Percentiles rank a stretch among this genome's conserved stretches.
These are phyloP conservation scores for Rhynchophorus ferrugineus DNA, from an alignment of 1,140 invertebrate genomes.

Conservation along the genomic window DNA sequence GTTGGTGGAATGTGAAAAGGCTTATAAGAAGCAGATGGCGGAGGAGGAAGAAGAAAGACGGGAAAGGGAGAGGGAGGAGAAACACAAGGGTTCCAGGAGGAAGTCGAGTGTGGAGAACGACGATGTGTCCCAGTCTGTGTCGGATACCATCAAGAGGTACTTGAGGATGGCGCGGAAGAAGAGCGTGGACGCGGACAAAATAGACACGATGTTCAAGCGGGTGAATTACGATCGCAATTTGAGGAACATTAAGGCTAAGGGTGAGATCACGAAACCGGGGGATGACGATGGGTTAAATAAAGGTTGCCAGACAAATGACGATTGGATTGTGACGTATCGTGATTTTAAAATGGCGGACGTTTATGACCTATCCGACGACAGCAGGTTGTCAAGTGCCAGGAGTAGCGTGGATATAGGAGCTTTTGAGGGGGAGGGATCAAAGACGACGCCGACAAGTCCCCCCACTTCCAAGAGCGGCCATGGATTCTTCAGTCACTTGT, in stretches of 20 bases:
- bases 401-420: conserved; percentile 49
- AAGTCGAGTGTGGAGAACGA: conserved; percentile 71
- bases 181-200: conserved; percentile 68
- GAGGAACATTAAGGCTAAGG: conserved; percentile 73
- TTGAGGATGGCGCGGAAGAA: conserved; percentile 78
- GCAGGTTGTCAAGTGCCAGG: conserved; percentile 46
- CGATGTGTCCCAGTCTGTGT: conserved; percentile 75
- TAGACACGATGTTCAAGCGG: conserved; percentile 68
- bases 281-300: conserved; percentile 64
- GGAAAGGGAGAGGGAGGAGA: conserved; percentile 37
- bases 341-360: conserved; percentile 35
- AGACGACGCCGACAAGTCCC: conserved; percentile 39
- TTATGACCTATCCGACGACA: conserved; percentile 32
- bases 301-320: conserved; percentile 65
- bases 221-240: conserved; percentile 83
- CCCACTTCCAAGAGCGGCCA: conserved; percentile 49
- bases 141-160: conserved; percentile 77
- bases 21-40: conserved; percentile 37
- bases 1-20: conserved; percentile 45
- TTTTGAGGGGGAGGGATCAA: conserved; percentile 37
- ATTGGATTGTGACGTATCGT: conserved; percentile 53
- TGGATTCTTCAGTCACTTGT: conserved; percentile 58
- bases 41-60: conserved; percentile 38
- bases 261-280: conserved; percentile 62
- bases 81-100: conserved; percentile 41